A percentile compares a stretch with the other conserved stretches of the same genome.
Evolutionary conservation across 2,797 vertebrate species (phyloP).

Genomic region (Chromobotia macracanthus): DNA sequence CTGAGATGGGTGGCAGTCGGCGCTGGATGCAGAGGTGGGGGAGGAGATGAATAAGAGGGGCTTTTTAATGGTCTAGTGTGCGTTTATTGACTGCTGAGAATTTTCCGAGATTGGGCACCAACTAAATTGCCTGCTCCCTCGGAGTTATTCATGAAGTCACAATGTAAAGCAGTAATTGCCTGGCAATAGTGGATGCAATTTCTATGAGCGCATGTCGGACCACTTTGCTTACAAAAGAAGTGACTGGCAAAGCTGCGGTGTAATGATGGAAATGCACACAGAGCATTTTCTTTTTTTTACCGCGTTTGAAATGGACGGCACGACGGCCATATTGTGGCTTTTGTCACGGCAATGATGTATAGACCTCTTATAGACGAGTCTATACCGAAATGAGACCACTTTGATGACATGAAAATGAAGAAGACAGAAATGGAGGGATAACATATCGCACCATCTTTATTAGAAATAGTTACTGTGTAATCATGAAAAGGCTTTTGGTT

Average conservation of each 20-base stretch:
- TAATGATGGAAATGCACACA: constrained; percentile 32
- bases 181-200: constrained; percentile 58
- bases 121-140: constrained; percentile 61
- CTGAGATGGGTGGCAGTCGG: constrained; percentile 49
- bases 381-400: constrained; percentile 26
- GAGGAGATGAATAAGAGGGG: constrained; percentile 55
- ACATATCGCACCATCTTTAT: not conserved
- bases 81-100: constrained; percentile 64
- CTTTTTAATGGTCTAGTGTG: constrained; percentile 62
- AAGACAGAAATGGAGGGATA: constrained; percentile 7
- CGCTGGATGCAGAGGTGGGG: constrained; percentile 22
- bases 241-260: constrained; percentile 20
- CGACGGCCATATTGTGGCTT: constrained; percentile 18
- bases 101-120: constrained; percentile 55
- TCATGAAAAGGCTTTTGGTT: not conserved
- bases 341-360: not conserved
- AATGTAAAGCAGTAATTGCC: constrained; percentile 61
- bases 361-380: constrained; percentile 6
- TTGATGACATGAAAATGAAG: constrained; percentile 17
- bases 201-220: constrained; percentile 54
- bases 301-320: constrained; percentile 6
- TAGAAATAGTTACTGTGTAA: not conserved
- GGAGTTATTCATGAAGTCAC: constrained; percentile 61
- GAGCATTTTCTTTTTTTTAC: constrained; percentile 42
- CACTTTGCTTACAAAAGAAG: constrained; percentile 51